phyloP scores from a whole-genome alignment of 2,113 vertebrate genomes.

The Dromiciops gliroides region DNA sequence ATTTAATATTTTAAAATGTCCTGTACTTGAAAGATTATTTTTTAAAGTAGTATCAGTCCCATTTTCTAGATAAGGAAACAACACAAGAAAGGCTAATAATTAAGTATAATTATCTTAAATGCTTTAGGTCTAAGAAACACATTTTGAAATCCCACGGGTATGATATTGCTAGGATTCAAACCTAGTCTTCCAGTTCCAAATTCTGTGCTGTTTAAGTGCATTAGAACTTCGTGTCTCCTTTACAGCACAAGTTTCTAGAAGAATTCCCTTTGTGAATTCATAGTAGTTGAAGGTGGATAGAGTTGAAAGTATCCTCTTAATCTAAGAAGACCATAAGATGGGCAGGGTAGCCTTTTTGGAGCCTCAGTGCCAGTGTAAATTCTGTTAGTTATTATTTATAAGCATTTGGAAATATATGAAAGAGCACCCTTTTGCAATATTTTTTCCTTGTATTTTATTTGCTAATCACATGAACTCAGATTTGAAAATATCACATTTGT shows the following conservation, averaged over 20 bases:
- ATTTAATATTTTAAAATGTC: not conserved
- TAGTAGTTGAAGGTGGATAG: not conserved
- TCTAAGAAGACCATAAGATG: not conserved
- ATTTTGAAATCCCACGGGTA: not conserved
- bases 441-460: conserved; percentile 4
- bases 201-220: not conserved
- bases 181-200: not conserved
- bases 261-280: not conserved
- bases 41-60: not conserved
- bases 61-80: not conserved
- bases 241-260: not conserved
- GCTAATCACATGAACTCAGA: not conserved
- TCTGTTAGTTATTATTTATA: not conserved
- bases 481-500: not conserved
- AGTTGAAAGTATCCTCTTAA: not conserved
- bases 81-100: not conserved
- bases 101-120: not conserved
- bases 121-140: not conserved
- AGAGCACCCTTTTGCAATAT: not conserved
- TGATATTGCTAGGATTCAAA: not conserved
- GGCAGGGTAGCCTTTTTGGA: not conserved
- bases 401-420: not conserved
- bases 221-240: not conserved
- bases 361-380: not conserved
- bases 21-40: not conserved